Conservation (phyloP, 2,888 invertebrate species). For the Ormyrus thymus region DNA sequence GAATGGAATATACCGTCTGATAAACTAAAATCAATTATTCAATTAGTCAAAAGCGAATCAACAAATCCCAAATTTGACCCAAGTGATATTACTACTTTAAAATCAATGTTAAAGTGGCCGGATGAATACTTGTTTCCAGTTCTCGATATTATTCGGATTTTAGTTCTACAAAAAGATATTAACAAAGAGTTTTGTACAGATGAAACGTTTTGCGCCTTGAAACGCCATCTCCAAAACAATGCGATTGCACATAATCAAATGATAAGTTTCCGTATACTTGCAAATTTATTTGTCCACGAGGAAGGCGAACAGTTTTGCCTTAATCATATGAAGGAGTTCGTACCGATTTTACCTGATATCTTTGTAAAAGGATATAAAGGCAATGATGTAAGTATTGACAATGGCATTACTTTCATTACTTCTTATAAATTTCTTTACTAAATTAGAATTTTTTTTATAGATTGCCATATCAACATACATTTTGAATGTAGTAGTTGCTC, state of each 20-base stretch:
- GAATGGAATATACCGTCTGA: slow-evolving; percentile 76
- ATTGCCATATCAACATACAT: slow-evolving; percentile 84
- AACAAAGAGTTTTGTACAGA: slow-evolving; percentile 76
- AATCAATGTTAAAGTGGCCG: slow-evolving; percentile 63
- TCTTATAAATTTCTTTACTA: neutral
- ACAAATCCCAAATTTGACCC: slow-evolving; percentile 37
- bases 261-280: slow-evolving; percentile 85
- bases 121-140: slow-evolving; percentile 89
- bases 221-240: slow-evolving; percentile 73
- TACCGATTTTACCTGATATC: slow-evolving; percentile 77
- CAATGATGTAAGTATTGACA: slow-evolving; percentile 77
- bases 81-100: slow-evolving; percentile 42
- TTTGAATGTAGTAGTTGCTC: slow-evolving; percentile 83
- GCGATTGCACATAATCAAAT: slow-evolving; percentile 84
- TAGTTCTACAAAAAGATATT: slow-evolving; percentile 83
- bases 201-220: slow-evolving; percentile 68
- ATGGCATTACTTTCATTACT: neutral
- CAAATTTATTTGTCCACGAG: slow-evolving; percentile 87
- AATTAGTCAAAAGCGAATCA: slow-evolving; percentile 75
- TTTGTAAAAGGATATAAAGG: slow-evolving; percentile 78
- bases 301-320: slow-evolving; percentile 81
- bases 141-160: slow-evolving; percentile 89
- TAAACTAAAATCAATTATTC: slow-evolving; percentile 80
- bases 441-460: slow-evolving; percentile 72
- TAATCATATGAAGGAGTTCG: slow-evolving; percentile 77